Percentiles rank a stretch among this genome's conserved stretches.
Conservation (phyloP, 2,113 vertebrate species). For the Morone chrysops region DNA sequence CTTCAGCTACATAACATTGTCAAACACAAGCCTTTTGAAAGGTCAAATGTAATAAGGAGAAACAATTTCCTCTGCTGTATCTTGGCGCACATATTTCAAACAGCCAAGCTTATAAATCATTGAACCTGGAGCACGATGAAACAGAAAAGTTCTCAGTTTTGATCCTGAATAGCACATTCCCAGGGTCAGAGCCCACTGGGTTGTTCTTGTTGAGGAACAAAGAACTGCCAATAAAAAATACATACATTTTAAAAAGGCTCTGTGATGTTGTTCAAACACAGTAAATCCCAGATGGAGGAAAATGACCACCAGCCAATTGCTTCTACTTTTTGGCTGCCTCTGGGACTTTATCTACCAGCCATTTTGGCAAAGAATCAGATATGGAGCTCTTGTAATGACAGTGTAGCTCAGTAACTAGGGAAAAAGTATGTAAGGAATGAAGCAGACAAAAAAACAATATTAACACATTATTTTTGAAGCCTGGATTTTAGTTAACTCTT, state of each 20-base stretch:
- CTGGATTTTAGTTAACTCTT: not conserved
- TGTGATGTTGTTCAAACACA: conserved; percentile 19
- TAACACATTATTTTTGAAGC: not conserved
- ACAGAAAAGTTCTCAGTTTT: not conserved
- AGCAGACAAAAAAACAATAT: not conserved
- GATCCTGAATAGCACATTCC: not conserved
- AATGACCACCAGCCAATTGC: conserved; percentile 27
- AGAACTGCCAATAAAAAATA: conserved; percentile 9
- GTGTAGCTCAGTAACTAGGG: not conserved
- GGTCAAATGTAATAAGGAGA: not conserved
- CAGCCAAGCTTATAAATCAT: not conserved
- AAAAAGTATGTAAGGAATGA: not conserved
- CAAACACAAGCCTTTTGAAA: not conserved
- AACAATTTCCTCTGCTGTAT: not conserved
- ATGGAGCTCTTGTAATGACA: conserved; percentile 9
- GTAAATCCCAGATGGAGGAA: conserved; percentile 26
- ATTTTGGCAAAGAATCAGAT: conserved; percentile 14
- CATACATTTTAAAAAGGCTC: not conserved
- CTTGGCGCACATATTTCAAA: not conserved
- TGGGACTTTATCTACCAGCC: conserved; percentile 13
- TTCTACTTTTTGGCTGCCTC: conserved; percentile 12
- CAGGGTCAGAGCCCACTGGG: not conserved
- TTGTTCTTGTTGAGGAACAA: not conserved
- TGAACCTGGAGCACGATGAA: not conserved
- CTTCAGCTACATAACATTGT: not conserved